Percentiles rank a stretch among this genome's conserved stretches.
phyloP scores from a whole-genome alignment of 2,113 vertebrate species.

The Perca schrenkii region DNA sequence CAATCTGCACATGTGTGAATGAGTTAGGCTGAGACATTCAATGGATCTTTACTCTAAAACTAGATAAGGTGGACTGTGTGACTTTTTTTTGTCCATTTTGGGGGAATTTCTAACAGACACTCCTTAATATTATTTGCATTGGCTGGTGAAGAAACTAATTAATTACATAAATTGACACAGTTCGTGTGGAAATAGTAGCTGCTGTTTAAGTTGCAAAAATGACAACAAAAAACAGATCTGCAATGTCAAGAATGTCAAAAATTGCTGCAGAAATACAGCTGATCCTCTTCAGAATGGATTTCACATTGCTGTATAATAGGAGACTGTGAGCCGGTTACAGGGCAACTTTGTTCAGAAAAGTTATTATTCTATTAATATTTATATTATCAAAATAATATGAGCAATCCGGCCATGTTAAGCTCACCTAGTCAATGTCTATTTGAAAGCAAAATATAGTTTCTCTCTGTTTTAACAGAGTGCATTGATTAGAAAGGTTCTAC shows the following conservation, averaged over 20 bases:
- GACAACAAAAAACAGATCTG: not conserved
- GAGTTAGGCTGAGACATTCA: not conserved
- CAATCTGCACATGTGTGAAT: not conserved
- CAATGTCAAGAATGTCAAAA: not conserved
- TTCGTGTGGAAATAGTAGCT: not conserved
- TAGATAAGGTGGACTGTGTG: not conserved
- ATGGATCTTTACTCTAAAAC: not conserved
- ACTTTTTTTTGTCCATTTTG: not conserved
- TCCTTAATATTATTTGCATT: not conserved
- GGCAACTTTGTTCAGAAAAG: not conserved
- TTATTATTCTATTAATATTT: not conserved
- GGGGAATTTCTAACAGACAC: not conserved
- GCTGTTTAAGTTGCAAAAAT: not conserved
- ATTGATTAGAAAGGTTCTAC: conserved; percentile 46
- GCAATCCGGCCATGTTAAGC: not conserved
- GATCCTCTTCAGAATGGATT: not conserved
- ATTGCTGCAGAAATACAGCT: not conserved
- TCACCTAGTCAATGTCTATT: not conserved
- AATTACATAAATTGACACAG: not conserved
- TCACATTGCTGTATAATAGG: not conserved
- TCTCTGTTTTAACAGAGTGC: not conserved
- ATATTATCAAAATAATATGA: not conserved
- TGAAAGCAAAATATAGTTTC: not conserved
- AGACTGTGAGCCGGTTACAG: too few relatives aligned
- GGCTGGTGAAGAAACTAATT: not conserved